Percentiles rank a stretch among this genome's conserved stretches.
phyloP scores from a whole-genome alignment of 2,113 vertebrate genomes.

The Sceloporus tristichus region DNA sequence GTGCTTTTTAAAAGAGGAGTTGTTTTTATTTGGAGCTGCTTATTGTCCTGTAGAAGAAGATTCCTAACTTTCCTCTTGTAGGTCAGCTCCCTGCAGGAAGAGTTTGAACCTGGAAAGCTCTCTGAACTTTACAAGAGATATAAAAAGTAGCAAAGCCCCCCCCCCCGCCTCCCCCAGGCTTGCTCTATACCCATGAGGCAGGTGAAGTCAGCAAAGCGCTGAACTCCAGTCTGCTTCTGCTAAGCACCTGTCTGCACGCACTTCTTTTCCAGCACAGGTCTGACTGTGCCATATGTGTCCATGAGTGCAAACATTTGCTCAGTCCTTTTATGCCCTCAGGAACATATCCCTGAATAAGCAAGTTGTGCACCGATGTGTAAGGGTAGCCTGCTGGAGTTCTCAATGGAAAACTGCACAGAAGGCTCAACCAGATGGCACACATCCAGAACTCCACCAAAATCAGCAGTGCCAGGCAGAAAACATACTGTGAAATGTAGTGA shows the following conservation, averaged over 20 bases:
- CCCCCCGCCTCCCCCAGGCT: background rate
- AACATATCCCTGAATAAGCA: background rate
- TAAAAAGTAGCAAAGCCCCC: constrained; percentile 33
- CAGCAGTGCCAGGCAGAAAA: background rate
- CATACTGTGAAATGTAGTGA: background rate
- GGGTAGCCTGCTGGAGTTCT: background rate
- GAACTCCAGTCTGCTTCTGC: background rate
- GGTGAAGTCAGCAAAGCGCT: constrained; percentile 20
- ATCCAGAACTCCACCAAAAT: background rate
- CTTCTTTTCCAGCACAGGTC: too few species aligned
- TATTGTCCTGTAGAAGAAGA: background rate
- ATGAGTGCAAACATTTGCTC: background rate
- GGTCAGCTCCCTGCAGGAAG: constrained; percentile 28
- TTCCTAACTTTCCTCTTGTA: constrained; percentile 10
- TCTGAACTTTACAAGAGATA: constrained; percentile 16
- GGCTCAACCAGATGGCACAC: background rate
- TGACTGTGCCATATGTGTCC: background rate
- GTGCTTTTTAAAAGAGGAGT: background rate
- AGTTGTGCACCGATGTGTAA: background rate
- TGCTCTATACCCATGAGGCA: constrained; percentile 12
- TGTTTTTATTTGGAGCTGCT: constrained; percentile 30
- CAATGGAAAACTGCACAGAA: background rate
- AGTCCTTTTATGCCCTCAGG: background rate
- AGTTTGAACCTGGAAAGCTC: constrained; percentile 8
- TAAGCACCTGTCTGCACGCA: background rate